Conservation (phyloP, 2,888 invertebrate species). For the Plusia festucae region DNA sequence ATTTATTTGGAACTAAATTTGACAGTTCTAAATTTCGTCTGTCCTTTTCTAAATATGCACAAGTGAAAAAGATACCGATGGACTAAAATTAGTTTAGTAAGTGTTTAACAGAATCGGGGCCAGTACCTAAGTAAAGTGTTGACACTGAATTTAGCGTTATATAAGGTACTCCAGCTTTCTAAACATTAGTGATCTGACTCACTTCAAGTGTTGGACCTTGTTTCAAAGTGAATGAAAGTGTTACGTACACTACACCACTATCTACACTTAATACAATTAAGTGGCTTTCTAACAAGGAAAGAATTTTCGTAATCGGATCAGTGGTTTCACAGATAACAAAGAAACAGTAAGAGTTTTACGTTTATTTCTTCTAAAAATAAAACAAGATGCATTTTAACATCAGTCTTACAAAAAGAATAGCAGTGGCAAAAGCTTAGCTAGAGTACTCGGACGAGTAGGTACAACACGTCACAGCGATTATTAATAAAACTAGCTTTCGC, state of each 20-base stretch:
- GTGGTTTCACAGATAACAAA: background rate
- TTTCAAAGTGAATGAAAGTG: background rate
- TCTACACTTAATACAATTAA: background rate
- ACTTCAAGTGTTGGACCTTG: slow-evolving; percentile 13
- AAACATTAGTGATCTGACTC: slow-evolving; percentile 22
- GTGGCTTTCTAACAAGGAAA: background rate
- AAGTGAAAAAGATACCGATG: too few species aligned
- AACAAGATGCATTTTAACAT: too few species aligned
- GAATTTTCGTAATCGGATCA: background rate
- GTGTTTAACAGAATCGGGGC: too few species aligned
- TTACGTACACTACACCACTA: background rate
- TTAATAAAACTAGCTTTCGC: too few species aligned
- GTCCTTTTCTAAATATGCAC: too few species aligned
- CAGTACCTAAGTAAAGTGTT: background rate
- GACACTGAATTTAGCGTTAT: slow-evolving; percentile 8
- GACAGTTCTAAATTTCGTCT: too few species aligned
- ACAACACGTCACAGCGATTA: too few species aligned
- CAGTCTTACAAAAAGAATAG: too few species aligned
- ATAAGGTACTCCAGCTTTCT: slow-evolving; percentile 25
- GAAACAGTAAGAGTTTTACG: background rate
- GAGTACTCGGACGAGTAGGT: too few species aligned
- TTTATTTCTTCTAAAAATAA: background rate
- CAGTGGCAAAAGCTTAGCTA: too few species aligned
- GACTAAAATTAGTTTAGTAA: too few species aligned
- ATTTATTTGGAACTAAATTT: too few species aligned